Evolutionary conservation across 1,140 invertebrate genomes (phyloP), one percentile per base, ranked within the genome.

Genomic region (Idris sp.): DNA sequence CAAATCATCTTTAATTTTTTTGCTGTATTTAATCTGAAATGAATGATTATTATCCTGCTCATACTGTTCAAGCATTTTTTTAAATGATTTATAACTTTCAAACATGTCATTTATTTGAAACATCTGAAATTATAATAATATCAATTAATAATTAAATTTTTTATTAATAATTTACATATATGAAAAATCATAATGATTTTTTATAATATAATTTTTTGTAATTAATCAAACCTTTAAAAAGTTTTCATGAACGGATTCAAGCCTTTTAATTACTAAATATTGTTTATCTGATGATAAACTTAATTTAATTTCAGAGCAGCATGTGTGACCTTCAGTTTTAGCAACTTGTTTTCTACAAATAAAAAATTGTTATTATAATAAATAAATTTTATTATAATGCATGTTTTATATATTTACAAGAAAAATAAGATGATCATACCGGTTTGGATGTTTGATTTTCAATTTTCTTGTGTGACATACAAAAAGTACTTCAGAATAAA

Each of bases 401-500:
- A n/a, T n/a, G n/a, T n/a, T n/a, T n/a, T n/a, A n/a, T n/a, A n/a
- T n/a, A n/a, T n/a, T n/a, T n/a, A n/a, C n/a, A n/a, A n/a, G n/a
- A 4, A 28, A 8, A 1, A 28, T 28, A 1, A 28, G 4, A 28
- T 28, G 7, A 28, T 28, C 4, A n/a, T 28, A 28, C 30, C 1
- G n/a, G n/a, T n/a, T n/a, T n/a, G n/a, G n/a, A n/a, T 10, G 30
- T 40, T 19, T 18, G 14, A 1, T 19, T 40, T 16, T 15, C 10
- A 40, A 19, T 1, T 6, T 18, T 40, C n/a, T 56, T 19, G 26
- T 43, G 5, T 56, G 38, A 31, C 51, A 56, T 3, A 56, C 14
- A 33, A 41, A 56, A 14, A 56, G 43, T 6, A 56, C 18, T 28
- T 56, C 53, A 9, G 38, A 31, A 15, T 56, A 56, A 5, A 56